Evolutionary conservation across 2,797 vertebrate species (phyloP).

Genomic region (Nyctalus aviator): DNA sequence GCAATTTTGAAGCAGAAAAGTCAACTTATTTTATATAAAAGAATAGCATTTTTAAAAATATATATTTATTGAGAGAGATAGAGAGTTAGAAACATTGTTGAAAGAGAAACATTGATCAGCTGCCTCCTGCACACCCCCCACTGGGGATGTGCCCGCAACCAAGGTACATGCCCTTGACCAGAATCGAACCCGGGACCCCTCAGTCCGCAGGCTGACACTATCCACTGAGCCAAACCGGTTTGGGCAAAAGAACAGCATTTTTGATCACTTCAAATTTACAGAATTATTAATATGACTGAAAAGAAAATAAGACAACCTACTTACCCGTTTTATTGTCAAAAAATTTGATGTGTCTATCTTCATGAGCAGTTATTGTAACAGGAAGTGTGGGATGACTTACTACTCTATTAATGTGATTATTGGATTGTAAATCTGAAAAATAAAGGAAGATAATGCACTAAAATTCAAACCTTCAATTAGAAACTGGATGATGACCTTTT

Average conservation of each 20-base stretch:
- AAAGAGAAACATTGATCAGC: no score
- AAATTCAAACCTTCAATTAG: constrained; percentile 37
- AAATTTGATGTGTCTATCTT: constrained; percentile 99
- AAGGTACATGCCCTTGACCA: no score
- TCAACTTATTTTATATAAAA: constrained; percentile 32
- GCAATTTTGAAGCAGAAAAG: constrained; percentile 8
- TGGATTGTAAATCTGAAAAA: constrained; percentile 91
- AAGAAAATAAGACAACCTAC: constrained; percentile 69
- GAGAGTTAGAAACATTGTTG: no score
- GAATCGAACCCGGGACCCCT: no score
- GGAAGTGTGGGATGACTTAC: constrained; percentile 99
- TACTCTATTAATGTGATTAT: constrained; percentile 96
- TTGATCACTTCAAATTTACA: constrained; percentile 27
- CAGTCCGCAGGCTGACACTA: no score
- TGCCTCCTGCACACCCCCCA: no score
- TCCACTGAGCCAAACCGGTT: no score
- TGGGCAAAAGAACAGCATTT: background rate
- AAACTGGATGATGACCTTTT: background rate
- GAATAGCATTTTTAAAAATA: background rate
- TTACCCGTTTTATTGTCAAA: constrained; percentile 99
- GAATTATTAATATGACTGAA: background rate
- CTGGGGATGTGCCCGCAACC: no score
- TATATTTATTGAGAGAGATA: no score
- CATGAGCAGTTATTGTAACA: constrained; percentile 97
- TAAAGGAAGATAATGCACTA: constrained; percentile 55